Percentiles rank a stretch among this genome's conserved stretches.
phyloP scores from a whole-genome alignment of 2,888 invertebrate genomes.

The Drosophila aldrichi region DNA sequence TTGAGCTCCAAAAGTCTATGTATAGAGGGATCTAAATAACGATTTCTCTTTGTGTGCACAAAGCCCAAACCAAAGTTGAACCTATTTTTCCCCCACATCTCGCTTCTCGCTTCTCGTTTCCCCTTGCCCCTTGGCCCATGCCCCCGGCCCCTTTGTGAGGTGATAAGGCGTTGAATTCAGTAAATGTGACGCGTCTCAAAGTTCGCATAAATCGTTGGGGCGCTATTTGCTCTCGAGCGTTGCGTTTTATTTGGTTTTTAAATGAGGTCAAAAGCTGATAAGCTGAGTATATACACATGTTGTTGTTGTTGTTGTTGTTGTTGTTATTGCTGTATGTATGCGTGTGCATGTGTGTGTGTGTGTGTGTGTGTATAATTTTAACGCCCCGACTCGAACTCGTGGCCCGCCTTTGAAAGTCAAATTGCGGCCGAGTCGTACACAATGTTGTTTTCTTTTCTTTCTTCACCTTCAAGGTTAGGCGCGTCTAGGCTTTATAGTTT shows the following conservation, averaged over 20 bases:
- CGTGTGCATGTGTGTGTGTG: neutral
- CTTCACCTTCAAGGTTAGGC: slow-evolving; percentile 53
- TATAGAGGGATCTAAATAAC: neutral
- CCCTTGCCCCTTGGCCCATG: neutral
- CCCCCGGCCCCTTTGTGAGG: neutral
- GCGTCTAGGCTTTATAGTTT: slow-evolving; percentile 27
- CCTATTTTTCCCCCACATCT: neutral
- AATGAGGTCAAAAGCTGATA: slow-evolving; percentile 81
- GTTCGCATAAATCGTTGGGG: slow-evolving; percentile 66
- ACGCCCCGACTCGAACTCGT: slow-evolving; percentile 59
- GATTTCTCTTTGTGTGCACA: slow-evolving; percentile 2
- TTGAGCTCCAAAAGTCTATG: neutral
- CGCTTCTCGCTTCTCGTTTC: neutral
- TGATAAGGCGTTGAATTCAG: slow-evolving; percentile 46
- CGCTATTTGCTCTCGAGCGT: slow-evolving; percentile 58
- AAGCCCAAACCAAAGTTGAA: slow-evolving; percentile 14
- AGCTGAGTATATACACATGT: slow-evolving; percentile 30
- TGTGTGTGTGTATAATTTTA: slow-evolving; percentile 48
- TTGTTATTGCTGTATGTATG: neutral
- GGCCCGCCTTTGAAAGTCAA: slow-evolving; percentile 44
- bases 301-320: neutral
- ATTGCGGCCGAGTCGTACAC: slow-evolving; percentile 34
- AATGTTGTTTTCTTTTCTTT: slow-evolving; percentile 6
- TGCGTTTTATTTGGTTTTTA: slow-evolving; percentile 75
- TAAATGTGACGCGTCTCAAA: slow-evolving; percentile 58